A percentile compares a stretch with the other conserved stretches of the same genome.
Conservation (phyloP, 1,140 invertebrate species). For the Tetragonula clypearis region DNA sequence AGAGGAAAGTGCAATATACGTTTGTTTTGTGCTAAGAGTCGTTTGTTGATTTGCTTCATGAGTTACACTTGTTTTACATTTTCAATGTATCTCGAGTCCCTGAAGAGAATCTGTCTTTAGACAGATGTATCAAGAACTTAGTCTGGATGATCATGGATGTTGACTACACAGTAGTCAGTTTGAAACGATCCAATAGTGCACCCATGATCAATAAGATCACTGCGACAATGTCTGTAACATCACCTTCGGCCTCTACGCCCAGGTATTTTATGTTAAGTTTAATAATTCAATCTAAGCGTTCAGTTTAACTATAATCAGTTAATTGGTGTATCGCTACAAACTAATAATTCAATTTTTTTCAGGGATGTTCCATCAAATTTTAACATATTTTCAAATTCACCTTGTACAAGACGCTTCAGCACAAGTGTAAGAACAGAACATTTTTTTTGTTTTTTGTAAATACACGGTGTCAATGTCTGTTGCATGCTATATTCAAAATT, state of each 20-base stretch:
- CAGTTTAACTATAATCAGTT: background rate
- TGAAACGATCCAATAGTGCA: slow-evolving; percentile 91
- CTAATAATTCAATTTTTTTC: slow-evolving; percentile 68
- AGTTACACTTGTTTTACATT: slow-evolving; percentile 20
- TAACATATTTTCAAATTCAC: slow-evolving; percentile 84
- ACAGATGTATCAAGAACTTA: slow-evolving; percentile 36
- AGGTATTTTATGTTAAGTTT: slow-evolving; percentile 71
- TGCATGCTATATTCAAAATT: background rate
- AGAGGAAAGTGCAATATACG: background rate
- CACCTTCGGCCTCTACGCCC: slow-evolving; percentile 78
- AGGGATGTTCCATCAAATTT: slow-evolving; percentile 82
- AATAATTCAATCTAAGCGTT: background rate
- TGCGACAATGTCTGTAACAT: slow-evolving; percentile 79
- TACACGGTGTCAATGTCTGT: slow-evolving; percentile 1
- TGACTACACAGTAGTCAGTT: slow-evolving; percentile 83
- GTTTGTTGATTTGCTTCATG: slow-evolving; percentile 1
- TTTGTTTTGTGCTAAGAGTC: slow-evolving; percentile 13
- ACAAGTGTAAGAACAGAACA: slow-evolving; percentile 88
- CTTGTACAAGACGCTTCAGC: slow-evolving; percentile 90
- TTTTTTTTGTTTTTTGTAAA: slow-evolving; percentile 24
- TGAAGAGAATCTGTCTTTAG: slow-evolving; percentile 9
- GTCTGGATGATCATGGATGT: slow-evolving; percentile 83
- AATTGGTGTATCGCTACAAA: background rate
- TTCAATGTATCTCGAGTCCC: slow-evolving; percentile 40
- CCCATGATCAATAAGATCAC: slow-evolving; percentile 90